Base-by-base conservation (phyloP, 2,797 vertebrate species). In the Okamejei kenojei region DNA sequence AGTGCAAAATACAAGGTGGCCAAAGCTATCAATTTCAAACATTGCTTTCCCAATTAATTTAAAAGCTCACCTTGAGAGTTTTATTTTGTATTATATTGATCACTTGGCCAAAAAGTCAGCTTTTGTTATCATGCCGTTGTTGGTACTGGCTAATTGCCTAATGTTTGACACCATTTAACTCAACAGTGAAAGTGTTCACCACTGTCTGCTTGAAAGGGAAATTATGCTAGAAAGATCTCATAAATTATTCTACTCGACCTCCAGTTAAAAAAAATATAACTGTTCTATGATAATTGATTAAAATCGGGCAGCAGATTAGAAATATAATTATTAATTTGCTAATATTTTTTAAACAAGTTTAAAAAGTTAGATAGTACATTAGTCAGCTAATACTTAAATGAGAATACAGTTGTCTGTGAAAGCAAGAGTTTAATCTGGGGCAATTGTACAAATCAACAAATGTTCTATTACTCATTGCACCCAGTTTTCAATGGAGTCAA, bases 251-350 rank as follows among this genome's bases (percentile, higher is more conserved):
- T 15, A 84, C 10, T 84, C 54, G 17, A n/a, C 29, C 54, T 65
- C 17, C 84, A 21, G n/a, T 35, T 63, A 35, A 9, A 88, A 88
- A 21, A 63, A 63, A 15, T n/a, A 35, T 65, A 1, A 2, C 54
- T 29, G n/a, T 32, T 35, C 74, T 74, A 92, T 76, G 26, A 74
- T 23, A 45, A 91, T 54, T 91, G 68, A 54, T 92, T 92, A 73
- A 13, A 92, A 92, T 54, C 21, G 76, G 7, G 71, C 23, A 9
- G 8, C 45, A 15, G 10, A 90, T 45, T n/a, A 73, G 88, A 54
- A 91, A 74, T 71, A 82, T 8, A 9, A 23, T 61, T 84, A 54
- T 45, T 10, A 73, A n/a, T 38, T 71, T 74, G 1, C 3, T 73
- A 54, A 73, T 71, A 58, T 29, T 35, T 71, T 90, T 71, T 35